Percentiles rank a stretch among this genome's conserved stretches.
Conservation (phyloP, 2,113 vertebrate genomes). For the Menura novaehollandiae region DNA sequence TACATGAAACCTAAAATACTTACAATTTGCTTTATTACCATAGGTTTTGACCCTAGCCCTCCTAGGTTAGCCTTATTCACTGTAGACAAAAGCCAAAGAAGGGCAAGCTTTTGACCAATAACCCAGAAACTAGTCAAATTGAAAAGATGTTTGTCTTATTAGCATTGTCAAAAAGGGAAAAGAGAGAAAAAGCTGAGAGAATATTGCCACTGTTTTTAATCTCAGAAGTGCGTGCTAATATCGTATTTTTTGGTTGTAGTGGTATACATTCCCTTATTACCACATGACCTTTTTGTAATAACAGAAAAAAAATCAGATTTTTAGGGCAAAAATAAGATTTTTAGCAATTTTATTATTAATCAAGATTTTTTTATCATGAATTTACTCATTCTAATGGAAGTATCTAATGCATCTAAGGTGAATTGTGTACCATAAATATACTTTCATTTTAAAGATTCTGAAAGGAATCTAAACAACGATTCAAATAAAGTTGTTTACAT, state of each 20-base stretch:
- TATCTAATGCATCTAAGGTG: neutral
- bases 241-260: neutral
- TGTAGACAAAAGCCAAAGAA: neutral
- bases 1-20: neutral
- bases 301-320: neutral
- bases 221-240: neutral
- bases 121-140: neutral
- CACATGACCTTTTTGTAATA: neutral
- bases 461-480: neutral
- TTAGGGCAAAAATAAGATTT: neutral
- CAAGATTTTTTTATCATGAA: neutral
- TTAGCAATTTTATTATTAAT: neutral
- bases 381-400: neutral
- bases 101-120: neutral
- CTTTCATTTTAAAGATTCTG: neutral
- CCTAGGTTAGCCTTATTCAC: neutral
- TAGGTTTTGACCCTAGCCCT: neutral
- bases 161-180: neutral
- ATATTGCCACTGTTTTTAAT: neutral
- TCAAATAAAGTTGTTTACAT: neutral
- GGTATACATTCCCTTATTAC: neutral
- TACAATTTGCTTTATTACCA: neutral
- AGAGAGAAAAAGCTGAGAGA: neutral
- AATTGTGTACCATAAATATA: neutral
- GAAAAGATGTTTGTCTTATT: neutral